These are phyloP conservation scores for Nasonovia ribisnigri DNA, from an alignment of 2,888 invertebrate species.

Conservation along the genomic window DNA sequence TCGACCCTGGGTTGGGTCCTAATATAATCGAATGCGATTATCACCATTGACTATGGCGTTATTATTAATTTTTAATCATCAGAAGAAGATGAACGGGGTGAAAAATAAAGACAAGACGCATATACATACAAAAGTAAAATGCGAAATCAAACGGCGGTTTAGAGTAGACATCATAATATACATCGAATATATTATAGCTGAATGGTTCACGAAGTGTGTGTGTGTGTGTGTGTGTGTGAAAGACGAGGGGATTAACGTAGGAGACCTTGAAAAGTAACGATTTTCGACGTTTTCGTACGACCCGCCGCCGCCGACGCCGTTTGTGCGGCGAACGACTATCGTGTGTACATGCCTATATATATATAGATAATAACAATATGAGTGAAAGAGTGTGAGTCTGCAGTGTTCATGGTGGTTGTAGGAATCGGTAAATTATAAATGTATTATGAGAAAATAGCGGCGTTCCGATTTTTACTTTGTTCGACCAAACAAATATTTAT, in stretches of 20 bases:
- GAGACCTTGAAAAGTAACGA: slow-evolving; percentile 62
- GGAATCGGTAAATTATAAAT: neutral
- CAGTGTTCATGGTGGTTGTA: neutral
- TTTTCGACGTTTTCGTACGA: slow-evolving; percentile 57
- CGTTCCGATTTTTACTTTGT: slow-evolving; percentile 5
- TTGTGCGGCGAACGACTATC: slow-evolving; percentile 5
- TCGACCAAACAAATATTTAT: slow-evolving; percentile 8
- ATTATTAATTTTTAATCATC: neutral
- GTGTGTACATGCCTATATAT: neutral
- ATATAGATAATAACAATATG: neutral
- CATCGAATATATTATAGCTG: neutral
- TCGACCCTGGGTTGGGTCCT: neutral
- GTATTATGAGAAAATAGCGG: neutral
- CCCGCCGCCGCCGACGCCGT: slow-evolving; percentile 11
- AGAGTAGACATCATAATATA: neutral
- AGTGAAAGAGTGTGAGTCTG: neutral
- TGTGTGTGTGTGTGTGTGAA: neutral
- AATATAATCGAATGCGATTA: neutral
- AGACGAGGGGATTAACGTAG: slow-evolving; percentile 34
- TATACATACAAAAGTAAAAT: neutral
- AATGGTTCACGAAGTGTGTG: neutral
- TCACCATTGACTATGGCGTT: neutral
- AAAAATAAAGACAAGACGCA: neutral
- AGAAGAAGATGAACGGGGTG: neutral
- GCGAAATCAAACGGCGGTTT: neutral